A percentile compares a stretch with the other conserved stretches of the same genome.
Conservation (phyloP, 1,140 invertebrate species). For the Leptestheria dahalacensis region DNA sequence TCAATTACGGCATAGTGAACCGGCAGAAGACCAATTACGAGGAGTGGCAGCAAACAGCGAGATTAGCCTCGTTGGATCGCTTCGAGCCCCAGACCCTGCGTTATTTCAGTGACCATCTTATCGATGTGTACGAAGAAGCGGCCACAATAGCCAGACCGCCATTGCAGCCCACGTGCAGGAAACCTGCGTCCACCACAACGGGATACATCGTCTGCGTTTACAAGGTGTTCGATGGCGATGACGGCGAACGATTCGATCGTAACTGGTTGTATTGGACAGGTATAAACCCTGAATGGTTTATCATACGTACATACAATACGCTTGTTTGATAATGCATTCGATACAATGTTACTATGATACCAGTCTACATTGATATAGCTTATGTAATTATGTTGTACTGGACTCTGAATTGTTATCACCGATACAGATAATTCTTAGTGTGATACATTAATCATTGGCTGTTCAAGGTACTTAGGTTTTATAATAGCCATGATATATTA, state of each 20-base stretch:
- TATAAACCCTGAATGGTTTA: too few relatives aligned
- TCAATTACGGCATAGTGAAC: conserved; percentile 77
- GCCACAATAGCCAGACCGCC: conserved; percentile 77
- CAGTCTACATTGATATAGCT: too few relatives aligned
- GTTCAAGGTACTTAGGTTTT: too few relatives aligned
- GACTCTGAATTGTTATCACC: too few relatives aligned
- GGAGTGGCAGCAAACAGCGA: conserved; percentile 65
- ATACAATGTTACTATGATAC: too few relatives aligned
- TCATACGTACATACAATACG: too few relatives aligned
- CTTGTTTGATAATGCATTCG: too few relatives aligned
- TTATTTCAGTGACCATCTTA: conserved; percentile 60
- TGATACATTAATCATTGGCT: too few relatives aligned
- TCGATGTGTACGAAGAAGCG: conserved; percentile 74
- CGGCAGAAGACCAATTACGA: conserved; percentile 64
- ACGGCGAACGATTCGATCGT: conserved; percentile 72
- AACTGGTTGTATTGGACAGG: conserved; percentile 89
- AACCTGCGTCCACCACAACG: conserved; percentile 43
- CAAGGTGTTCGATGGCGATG: conserved; percentile 85
- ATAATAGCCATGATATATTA: too few relatives aligned
- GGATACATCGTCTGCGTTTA: conserved; percentile 85
- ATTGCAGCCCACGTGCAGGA: conserved; percentile 30
- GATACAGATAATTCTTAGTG: too few relatives aligned
- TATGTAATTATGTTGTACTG: too few relatives aligned
- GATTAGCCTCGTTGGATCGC: conserved; percentile 58
- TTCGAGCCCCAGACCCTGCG: conserved; percentile 63